A percentile compares a stretch with the other conserved stretches of the same genome.
Conservation (phyloP, 1,140 invertebrate species). For the Drosophila asahinai region DNA sequence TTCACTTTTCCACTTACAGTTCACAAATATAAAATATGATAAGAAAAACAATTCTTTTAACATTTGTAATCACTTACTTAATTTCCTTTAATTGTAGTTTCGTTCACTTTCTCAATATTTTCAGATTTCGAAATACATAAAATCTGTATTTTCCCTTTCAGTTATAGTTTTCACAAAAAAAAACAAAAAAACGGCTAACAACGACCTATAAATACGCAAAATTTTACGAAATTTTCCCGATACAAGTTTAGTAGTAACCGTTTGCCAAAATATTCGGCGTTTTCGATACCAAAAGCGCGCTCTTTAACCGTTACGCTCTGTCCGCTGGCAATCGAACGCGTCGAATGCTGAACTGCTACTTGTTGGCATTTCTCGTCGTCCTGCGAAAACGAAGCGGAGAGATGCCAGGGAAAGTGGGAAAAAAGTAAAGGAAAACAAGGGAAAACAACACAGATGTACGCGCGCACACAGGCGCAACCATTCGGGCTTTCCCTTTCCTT, state of each 20-base stretch:
- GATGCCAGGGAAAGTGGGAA: conserved; percentile 24
- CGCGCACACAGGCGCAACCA: conserved; percentile 17
- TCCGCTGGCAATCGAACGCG: conserved; percentile 44
- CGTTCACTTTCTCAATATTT: not conserved
- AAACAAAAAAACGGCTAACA: not conserved
- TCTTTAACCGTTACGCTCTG: conserved; percentile 11
- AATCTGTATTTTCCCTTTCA: not conserved
- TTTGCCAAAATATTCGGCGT: conserved; percentile 9
- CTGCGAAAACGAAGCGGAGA: conserved; percentile 25
- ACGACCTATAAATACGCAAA: not conserved
- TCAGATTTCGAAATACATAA: not conserved
- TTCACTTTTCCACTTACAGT: no score
- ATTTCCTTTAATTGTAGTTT: not conserved
- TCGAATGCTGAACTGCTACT: conserved; percentile 50
- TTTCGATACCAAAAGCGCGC: conserved; percentile 25
- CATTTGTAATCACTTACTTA: not conserved
- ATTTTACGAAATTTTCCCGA: not conserved
- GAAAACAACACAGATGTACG: conserved; percentile 36
- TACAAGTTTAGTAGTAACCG: not conserved
- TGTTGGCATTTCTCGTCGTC: conserved; percentile 42
- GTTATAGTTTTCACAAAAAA: conserved; percentile 2
- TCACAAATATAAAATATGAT: no score
- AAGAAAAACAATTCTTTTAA: not conserved
- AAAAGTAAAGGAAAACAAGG: conserved; percentile 23
- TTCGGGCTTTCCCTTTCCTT: not conserved